phyloP scores from a whole-genome alignment of 2,888 invertebrate species.

The Mythimna impura region DNA sequence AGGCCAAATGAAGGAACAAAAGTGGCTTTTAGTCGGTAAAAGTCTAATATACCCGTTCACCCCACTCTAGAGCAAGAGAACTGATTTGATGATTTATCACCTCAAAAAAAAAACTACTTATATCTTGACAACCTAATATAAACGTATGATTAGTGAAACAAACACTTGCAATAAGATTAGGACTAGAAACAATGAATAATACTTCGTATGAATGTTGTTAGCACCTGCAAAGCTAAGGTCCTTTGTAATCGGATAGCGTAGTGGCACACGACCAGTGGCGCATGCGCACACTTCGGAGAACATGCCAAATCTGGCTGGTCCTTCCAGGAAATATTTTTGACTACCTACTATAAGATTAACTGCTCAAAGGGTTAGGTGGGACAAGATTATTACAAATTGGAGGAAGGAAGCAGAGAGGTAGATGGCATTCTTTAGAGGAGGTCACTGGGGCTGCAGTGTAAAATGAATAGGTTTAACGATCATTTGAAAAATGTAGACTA shows the following conservation, averaged over 20 bases:
- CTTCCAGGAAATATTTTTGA: slow-evolving; percentile 76
- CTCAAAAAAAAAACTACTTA: neutral
- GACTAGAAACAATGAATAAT: slow-evolving; percentile 20
- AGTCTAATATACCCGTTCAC: no score
- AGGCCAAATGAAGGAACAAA: no score
- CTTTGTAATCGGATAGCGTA: slow-evolving; percentile 70
- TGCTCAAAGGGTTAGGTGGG: slow-evolving; percentile 8
- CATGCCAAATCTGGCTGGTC: slow-evolving; percentile 63
- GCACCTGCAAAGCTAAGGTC: slow-evolving; percentile 51
- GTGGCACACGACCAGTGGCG: slow-evolving; percentile 67
- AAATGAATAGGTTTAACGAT: neutral
- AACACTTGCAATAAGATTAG: slow-evolving; percentile 32
- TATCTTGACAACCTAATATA: neutral
- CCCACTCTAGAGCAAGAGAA: no score
- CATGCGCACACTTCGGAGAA: slow-evolving; percentile 75
- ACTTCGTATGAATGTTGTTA: slow-evolving; percentile 40
- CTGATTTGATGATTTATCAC: no score
- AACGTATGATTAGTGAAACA: slow-evolving; percentile 33
- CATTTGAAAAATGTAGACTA: neutral
- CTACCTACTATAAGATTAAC: slow-evolving; percentile 38
- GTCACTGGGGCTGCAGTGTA: no score
- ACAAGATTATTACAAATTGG: slow-evolving; percentile 17
- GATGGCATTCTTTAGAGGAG: neutral
- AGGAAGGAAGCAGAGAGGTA: neutral
- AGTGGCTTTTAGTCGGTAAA: no score